Evolutionary conservation across 1,140 invertebrate species (phyloP).

Genomic region (Stenopsyche tienmushanensis): DNA sequence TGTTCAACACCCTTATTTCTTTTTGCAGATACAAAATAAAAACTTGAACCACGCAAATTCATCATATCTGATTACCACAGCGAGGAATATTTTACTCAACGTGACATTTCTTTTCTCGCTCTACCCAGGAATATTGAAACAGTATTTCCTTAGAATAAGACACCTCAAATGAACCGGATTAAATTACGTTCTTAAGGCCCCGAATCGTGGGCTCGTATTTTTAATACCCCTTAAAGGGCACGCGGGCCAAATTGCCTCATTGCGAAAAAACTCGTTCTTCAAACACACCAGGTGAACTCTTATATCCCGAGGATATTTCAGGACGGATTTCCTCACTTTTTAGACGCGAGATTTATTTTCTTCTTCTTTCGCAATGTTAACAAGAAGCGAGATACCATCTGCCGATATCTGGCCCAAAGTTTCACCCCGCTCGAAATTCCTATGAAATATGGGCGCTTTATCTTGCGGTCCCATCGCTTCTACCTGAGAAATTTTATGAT

Average conservation of each 20-base stretch:
- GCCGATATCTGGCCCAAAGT: slow-evolving; percentile 26
- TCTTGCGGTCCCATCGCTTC: slow-evolving; percentile 25
- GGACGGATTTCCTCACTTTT: neutral
- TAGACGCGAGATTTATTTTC: slow-evolving; percentile 11
- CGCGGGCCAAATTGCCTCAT: neutral
- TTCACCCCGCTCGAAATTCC: slow-evolving; percentile 12
- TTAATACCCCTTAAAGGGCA: slow-evolving; percentile 7
- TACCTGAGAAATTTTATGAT: slow-evolving; percentile 25
- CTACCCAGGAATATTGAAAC: no score
- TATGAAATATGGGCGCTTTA: slow-evolving; percentile 18
- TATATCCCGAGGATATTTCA: neutral
- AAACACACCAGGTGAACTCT: slow-evolving; percentile 6
- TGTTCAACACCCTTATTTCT: no score
- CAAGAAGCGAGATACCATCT: slow-evolving; percentile 29
- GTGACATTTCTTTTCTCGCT: no score
- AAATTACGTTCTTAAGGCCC: neutral
- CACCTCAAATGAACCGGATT: no score
- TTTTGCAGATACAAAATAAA: no score
- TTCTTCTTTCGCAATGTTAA: slow-evolving; percentile 18
- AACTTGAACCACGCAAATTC: no score
- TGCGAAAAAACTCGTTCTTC: neutral
- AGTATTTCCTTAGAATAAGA: no score
- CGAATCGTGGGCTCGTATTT: neutral
- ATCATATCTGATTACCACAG: no score
- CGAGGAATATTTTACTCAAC: no score